Evolutionary conservation across 2,113 vertebrate genomes (phyloP).

Genomic region (Apus apus): DNA sequence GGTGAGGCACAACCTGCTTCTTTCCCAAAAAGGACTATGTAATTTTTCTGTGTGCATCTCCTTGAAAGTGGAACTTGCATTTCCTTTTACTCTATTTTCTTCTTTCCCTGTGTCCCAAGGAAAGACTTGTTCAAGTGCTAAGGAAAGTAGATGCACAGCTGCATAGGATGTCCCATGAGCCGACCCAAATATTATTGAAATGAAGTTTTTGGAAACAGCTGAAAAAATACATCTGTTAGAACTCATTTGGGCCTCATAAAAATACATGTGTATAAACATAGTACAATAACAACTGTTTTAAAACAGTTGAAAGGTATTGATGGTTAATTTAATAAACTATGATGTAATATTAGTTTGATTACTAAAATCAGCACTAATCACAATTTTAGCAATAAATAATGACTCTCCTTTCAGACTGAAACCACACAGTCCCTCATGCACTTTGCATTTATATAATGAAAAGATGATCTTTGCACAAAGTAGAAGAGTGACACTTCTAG

Average conservation of each 20-base stretch:
- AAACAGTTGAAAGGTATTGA: not conserved
- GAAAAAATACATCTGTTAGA: not conserved
- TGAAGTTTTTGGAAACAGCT: not conserved
- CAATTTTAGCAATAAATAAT: not conserved
- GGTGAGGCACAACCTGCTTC: not conserved
- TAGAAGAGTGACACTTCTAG: not conserved
- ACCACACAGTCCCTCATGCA: not conserved
- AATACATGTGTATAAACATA: not conserved
- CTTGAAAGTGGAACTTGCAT: not conserved
- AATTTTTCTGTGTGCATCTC: not conserved
- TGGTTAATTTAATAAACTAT: not conserved
- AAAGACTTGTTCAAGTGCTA: not conserved
- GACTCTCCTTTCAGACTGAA: not conserved
- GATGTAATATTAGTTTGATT: not conserved
- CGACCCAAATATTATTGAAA: not conserved
- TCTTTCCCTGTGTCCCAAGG: not conserved
- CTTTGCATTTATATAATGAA: no score
- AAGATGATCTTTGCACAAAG: not conserved
- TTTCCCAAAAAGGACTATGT: not conserved
- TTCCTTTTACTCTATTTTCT: not conserved
- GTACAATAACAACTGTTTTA: not conserved
- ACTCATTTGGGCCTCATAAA: not conserved
- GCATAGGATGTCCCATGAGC: not conserved
- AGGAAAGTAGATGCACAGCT: not conserved
- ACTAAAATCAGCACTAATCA: not conserved